Evolutionary conservation across 2,113 vertebrate genomes (phyloP).

Genomic region (Chaetodon auriga): DNA sequence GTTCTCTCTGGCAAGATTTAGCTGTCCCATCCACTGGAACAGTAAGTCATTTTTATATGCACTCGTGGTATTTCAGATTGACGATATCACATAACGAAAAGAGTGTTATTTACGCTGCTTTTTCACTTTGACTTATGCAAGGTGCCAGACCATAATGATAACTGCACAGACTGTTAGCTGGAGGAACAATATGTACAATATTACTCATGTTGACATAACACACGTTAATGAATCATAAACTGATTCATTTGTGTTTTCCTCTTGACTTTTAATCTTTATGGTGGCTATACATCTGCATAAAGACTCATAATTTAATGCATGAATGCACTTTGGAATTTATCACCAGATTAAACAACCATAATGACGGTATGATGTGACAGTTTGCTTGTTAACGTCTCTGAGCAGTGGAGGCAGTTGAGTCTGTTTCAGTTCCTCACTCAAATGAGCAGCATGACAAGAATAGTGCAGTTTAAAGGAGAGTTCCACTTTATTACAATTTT

Average conservation of each 20-base stretch:
- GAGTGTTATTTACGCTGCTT: slow-evolving; percentile 23
- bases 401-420: not conserved
- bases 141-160: not conserved
- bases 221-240: slow-evolving; percentile 15
- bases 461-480: not conserved
- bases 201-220: slow-evolving; percentile 39
- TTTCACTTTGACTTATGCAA: slow-evolving; percentile 22
- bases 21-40: slow-evolving; percentile 2
- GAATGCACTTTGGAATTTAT: slow-evolving; percentile 1
- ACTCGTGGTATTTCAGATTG: slow-evolving; percentile 4
- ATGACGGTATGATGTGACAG: slow-evolving; percentile 14
- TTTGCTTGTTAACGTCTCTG: slow-evolving; percentile 22
- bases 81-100: slow-evolving; percentile 41
- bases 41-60: slow-evolving; percentile 37
- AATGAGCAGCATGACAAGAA: not conserved
- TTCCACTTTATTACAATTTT: not conserved
- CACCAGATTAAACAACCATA: slow-evolving; percentile 31
- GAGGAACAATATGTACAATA: not conserved
- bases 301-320: slow-evolving; percentile 19
- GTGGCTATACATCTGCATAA: slow-evolving; percentile 7
- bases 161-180: slow-evolving; percentile 9
- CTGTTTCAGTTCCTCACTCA: not conserved
- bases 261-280: slow-evolving; percentile 21
- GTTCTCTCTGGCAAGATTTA: slow-evolving; percentile 16
- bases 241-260: slow-evolving; percentile 33